Conservation (phyloP, 2,888 invertebrate genomes). For the Rotaria macrura region DNA sequence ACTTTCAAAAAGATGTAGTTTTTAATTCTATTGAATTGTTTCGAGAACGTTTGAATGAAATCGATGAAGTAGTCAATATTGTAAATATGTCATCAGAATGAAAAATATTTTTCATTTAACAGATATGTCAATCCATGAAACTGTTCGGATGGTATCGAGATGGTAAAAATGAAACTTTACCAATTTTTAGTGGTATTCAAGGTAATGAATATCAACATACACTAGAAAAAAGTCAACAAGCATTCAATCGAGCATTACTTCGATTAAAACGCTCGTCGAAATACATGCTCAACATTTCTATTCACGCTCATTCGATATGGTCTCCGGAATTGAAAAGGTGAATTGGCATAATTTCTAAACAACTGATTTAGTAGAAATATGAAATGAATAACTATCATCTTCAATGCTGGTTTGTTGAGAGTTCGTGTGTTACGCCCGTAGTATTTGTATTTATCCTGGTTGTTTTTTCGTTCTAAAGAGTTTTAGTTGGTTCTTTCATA, state of each 20-base stretch:
- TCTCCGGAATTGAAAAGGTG: neutral
- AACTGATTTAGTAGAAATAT: neutral
- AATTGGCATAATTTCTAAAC: neutral
- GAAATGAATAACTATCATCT: no score
- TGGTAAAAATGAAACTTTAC: neutral
- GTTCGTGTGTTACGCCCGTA: no score
- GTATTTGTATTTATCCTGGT: no score
- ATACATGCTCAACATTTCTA: neutral
- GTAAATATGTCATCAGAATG: no score
- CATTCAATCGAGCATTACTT: neutral
- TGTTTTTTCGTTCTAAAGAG: no score
- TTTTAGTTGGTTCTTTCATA: no score
- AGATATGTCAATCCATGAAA: slow-evolving; percentile 11
- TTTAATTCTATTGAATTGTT: neutral
- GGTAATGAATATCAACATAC: neutral
- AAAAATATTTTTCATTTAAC: no score
- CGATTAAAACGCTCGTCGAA: neutral
- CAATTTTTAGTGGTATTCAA: neutral
- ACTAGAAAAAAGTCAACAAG: neutral
- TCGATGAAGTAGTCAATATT: neutral
- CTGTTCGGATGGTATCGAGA: neutral
- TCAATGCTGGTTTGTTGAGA: no score
- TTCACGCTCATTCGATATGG: neutral
- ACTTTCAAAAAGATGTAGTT: neutral
- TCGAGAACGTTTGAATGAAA: neutral